A percentile compares a stretch with the other conserved stretches of the same genome.
These are phyloP conservation scores for Orestias chungarensis DNA, from an alignment of 2,797 vertebrate genomes.

Conservation along the genomic window DNA sequence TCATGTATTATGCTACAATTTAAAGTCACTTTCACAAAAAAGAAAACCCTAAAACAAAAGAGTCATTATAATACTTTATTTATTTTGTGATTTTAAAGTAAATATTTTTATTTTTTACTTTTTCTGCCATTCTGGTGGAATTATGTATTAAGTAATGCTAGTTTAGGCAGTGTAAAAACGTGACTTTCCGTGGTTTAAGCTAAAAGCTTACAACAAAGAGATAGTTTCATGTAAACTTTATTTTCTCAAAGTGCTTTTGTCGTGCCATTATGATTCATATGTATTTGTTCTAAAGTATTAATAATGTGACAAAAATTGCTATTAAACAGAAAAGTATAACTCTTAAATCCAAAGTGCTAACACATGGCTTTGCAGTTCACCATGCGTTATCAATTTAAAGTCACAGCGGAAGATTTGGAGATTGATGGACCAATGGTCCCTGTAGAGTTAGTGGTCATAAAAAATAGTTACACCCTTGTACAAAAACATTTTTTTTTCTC, in stretches of 20 bases:
- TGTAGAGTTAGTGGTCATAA: slow-evolving; percentile 50
- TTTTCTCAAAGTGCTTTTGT: not conserved
- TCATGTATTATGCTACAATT: too few species aligned
- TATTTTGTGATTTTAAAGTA: too few species aligned
- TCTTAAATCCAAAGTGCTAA: slow-evolving; percentile 35
- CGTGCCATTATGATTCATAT: not conserved
- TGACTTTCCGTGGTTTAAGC: too few species aligned
- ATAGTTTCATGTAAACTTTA: not conserved
- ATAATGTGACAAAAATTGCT: slow-evolving; percentile 10
- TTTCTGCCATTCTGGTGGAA: not conserved
- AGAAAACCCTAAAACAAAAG: too few species aligned
- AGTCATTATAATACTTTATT: not conserved
- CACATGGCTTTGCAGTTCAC: slow-evolving; percentile 42
- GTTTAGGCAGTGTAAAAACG: not conserved
- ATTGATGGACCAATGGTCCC: slow-evolving; percentile 50
- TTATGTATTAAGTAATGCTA: too few species aligned
- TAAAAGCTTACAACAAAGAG: not conserved
- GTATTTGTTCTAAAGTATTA: slow-evolving; percentile 6
- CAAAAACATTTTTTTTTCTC: slow-evolving; percentile 56
- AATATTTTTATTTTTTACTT: not conserved
- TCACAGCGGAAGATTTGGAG: slow-evolving; percentile 39
- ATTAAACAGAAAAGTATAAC: slow-evolving; percentile 30
- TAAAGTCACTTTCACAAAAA: too few species aligned
- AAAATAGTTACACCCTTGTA: slow-evolving; percentile 58
- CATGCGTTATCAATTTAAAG: slow-evolving; percentile 44